phyloP scores from a whole-genome alignment of 2,888 invertebrate species.

The Apotomis betuletana region DNA sequence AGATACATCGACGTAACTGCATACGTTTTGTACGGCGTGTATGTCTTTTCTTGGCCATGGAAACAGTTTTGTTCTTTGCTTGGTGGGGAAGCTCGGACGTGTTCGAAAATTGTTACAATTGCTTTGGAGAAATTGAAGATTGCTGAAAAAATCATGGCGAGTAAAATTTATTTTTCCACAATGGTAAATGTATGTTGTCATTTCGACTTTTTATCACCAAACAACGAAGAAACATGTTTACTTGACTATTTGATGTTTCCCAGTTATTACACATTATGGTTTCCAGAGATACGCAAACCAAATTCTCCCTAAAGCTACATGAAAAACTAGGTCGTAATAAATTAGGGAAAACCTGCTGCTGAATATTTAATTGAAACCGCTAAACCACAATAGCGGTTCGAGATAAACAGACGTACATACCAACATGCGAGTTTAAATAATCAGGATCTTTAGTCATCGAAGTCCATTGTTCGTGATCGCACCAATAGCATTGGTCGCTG shows the following conservation, averaged over 20 bases:
- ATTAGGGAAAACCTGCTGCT: not conserved
- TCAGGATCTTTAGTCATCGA: slow-evolving; percentile 9
- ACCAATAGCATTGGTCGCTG: slow-evolving; percentile 1
- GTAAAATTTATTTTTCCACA: too few relatives aligned
- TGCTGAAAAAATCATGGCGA: not conserved
- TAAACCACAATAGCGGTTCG: not conserved
- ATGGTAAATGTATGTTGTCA: too few relatives aligned
- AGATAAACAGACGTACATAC: not conserved
- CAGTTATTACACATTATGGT: too few relatives aligned
- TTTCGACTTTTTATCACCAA: too few relatives aligned
- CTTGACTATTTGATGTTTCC: too few relatives aligned
- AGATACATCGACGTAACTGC: too few relatives aligned
- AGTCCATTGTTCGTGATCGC: slow-evolving; percentile 11
- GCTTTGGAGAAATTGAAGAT: not conserved
- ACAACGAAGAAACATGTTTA: too few relatives aligned
- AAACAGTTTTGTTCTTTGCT: not conserved
- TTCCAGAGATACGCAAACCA: too few relatives aligned
- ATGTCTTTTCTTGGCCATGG: slow-evolving; percentile 3
- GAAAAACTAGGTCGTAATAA: too few relatives aligned
- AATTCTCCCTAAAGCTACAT: too few relatives aligned
- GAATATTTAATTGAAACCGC: not conserved
- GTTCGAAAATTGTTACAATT: slow-evolving; percentile 9
- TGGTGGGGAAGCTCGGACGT: slow-evolving; percentile 4
- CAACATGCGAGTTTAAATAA: not conserved
- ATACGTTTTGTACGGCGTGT: not conserved